A percentile compares a stretch with the other conserved stretches of the same genome.
Evolutionary conservation across 2,797 vertebrate genomes (phyloP).

Genomic region (Dendrocincla fuliginosa): DNA sequence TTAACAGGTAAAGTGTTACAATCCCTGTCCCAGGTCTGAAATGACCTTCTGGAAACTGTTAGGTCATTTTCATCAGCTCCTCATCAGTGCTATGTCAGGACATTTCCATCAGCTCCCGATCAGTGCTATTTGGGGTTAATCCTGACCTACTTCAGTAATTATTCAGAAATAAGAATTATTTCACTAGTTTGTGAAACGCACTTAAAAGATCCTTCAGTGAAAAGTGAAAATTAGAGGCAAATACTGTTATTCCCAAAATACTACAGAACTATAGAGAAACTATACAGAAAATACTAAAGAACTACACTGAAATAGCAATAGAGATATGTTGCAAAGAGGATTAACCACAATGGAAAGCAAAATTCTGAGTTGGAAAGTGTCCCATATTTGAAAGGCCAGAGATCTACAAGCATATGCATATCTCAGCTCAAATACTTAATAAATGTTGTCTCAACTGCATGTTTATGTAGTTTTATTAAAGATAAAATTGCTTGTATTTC

Average conservation of each 20-base stretch:
- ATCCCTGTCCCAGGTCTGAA: background rate
- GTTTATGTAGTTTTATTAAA: conserved; percentile 29
- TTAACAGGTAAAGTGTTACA: background rate
- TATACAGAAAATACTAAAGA: background rate
- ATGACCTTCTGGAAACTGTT: background rate
- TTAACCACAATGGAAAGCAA: background rate
- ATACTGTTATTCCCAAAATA: background rate
- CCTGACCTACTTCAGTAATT: background rate
- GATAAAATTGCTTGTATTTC: background rate
- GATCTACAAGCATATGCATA: background rate
- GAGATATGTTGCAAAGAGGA: background rate
- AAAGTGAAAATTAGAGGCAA: background rate
- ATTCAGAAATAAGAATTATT: background rate
- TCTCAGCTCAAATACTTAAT: background rate
- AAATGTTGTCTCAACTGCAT: background rate
- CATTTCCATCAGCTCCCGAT: background rate
- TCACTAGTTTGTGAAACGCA: background rate
- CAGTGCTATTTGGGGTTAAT: background rate
- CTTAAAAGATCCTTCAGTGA: background rate
- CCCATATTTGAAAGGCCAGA: background rate
- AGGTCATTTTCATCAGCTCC: background rate
- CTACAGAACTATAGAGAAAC: background rate
- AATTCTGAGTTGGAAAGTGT: background rate
- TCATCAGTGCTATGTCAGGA: background rate
- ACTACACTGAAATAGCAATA: background rate